Conservation (phyloP, 2,797 vertebrate species). For the Otus scops region DNA sequence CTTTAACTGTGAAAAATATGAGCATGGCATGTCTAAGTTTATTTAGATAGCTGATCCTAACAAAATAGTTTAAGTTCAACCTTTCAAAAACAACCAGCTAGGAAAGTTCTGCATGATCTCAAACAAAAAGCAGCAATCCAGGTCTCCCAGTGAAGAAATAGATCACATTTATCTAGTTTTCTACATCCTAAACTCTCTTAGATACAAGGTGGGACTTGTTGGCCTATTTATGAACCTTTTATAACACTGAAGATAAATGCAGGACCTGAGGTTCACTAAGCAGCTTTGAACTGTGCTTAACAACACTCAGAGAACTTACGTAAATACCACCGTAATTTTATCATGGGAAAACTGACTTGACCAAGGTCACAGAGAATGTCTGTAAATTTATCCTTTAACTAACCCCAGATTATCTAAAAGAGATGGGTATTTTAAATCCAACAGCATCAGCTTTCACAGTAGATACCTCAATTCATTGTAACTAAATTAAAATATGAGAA, state of each 20-base stretch:
- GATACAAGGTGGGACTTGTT: background rate
- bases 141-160: background rate
- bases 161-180: background rate
- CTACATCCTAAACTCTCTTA: background rate
- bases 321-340: background rate
- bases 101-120: background rate
- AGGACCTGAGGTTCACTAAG: background rate
- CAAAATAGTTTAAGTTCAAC: background rate
- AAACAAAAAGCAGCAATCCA: background rate
- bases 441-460: background rate
- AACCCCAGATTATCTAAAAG: background rate
- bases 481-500: background rate
- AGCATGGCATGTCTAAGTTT: background rate
- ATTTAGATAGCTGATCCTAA: background rate
- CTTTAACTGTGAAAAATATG: background rate
- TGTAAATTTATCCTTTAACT: background rate
- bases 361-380: background rate
- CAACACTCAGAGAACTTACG: background rate
- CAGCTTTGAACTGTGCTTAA: background rate
- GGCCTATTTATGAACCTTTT: background rate
- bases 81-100: background rate
- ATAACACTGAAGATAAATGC: background rate
- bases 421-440: background rate
- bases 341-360: background rate
- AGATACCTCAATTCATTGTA: background rate